These are phyloP conservation scores for Lagenorhynchus albirostris DNA, from an alignment of 2,113 vertebrate species.

Conservation along the genomic window DNA sequence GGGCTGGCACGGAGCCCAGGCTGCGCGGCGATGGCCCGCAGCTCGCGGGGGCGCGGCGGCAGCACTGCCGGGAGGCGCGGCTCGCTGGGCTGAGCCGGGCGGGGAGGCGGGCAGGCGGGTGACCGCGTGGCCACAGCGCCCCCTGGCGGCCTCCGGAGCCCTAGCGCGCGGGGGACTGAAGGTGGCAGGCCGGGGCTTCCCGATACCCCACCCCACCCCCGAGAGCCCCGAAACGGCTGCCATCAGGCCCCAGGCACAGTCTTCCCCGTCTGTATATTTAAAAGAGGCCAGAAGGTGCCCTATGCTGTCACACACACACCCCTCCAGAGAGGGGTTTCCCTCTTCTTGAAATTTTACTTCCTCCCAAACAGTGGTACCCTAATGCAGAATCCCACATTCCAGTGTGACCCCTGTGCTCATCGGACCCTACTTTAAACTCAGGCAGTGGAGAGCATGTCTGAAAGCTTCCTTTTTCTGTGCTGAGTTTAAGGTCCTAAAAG, in stretches of 20 bases:
- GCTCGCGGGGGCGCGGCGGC: neutral
- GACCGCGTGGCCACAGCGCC: slow-evolving; percentile 68
- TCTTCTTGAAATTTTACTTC: neutral
- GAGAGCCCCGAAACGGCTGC: neutral
- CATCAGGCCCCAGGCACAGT: neutral
- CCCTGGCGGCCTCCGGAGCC: neutral
- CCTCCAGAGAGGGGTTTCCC: neutral
- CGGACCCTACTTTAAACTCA: neutral
- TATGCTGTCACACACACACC: neutral
- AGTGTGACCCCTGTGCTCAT: neutral
- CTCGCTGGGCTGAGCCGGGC: neutral
- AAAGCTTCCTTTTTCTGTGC: neutral
- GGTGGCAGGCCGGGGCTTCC: rapidly evolving
- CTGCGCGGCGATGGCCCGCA: neutral
- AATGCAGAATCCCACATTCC: neutral
- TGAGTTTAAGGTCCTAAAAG: neutral
- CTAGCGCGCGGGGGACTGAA: neutral
- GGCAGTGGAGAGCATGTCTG: neutral
- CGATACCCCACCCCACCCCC: rapidly evolving
- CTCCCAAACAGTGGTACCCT: neutral
- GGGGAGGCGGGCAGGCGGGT: rapidly evolving
- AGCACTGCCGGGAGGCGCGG: rapidly evolving
- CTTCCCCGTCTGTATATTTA: neutral
- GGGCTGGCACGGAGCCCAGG: rapidly evolving
- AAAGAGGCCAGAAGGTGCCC: neutral